Evolutionary conservation across 2,113 vertebrate species (phyloP), one percentile per base, ranked within the genome.

Genomic region (Pollachius pollachius): DNA sequence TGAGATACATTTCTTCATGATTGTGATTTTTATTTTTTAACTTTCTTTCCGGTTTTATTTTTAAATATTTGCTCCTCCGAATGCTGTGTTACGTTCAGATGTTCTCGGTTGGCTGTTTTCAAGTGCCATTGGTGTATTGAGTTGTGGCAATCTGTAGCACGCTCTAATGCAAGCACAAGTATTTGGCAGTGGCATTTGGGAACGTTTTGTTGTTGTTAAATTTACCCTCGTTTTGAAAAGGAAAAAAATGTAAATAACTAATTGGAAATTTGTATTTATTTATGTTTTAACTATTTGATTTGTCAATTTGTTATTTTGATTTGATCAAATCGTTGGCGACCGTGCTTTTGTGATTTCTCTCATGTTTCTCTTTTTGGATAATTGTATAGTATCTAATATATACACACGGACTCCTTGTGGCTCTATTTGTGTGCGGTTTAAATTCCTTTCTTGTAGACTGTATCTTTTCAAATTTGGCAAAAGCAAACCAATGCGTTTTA

Each of bases 81-180:
- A 86, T 84, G 83, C 86, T 89, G 90, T 86, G 79, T 85, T 83
- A 34, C 30, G 30, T 34, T 34, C 30, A 34, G 72, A 85, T 83
- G 80, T 86, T 80, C 81, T 79, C 75, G 83, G 84, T 79, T 83
- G 73, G 72, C 80, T 87, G 73, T 86, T 90, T 86, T 19, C n/a
- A 60, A 60, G 59, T 60, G 59, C 19, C 77, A 92, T 92, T 91
- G 92, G 91, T 92, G 76, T 89, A 75, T 88, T 92, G 89, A 89
- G 87, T 91, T 78, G 84, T 92, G 90, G 89, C 90, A 88, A 86
- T 82, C 85, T 91, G 92, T 93, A 93, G 92, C 92, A 87, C 88
- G 81, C 90, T 89, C 88, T 86, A 82, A 92, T 92, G 91, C 92
- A 92, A 91, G 92, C 89, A 92, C 92, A 92, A 90, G 89, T 87